Evolutionary conservation across 2,113 vertebrate genomes (phyloP).

Genomic region (Lucifuga dentata): DNA sequence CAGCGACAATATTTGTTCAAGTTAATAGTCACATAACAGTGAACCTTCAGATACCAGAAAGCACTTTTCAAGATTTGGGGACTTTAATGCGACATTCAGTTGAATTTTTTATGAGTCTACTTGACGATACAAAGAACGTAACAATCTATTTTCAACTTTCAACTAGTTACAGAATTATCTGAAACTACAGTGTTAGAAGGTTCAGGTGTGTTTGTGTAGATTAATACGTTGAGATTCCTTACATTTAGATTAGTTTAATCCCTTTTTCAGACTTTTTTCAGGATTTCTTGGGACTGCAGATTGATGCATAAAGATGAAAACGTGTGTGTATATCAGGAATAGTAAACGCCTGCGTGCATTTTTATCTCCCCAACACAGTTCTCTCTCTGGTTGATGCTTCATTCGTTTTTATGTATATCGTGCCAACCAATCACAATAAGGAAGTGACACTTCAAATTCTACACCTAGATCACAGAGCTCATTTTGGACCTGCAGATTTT

Average conservation of each 20-base stretch:
- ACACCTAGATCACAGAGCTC: too few species aligned
- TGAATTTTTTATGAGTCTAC: neutral
- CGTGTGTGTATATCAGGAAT: neutral
- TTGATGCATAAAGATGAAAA: conserved; percentile 14
- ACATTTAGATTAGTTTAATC: conserved; percentile 24
- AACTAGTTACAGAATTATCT: too few species aligned
- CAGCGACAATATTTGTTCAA: too few species aligned
- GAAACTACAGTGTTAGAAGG: too few species aligned
- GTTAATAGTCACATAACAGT: neutral
- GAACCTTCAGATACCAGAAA: neutral
- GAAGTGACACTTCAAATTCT: too few species aligned
- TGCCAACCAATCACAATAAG: too few species aligned
- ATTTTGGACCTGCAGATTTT: too few species aligned
- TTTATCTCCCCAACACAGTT: too few species aligned
- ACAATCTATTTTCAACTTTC: conserved; percentile 8
- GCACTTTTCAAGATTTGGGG: neutral
- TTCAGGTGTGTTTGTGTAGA: conserved; percentile 3
- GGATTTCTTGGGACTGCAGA: conserved; percentile 7
- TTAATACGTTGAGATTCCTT: neutral
- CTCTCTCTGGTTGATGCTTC: too few species aligned
- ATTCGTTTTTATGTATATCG: too few species aligned
- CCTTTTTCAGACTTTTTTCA: neutral
- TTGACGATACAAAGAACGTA: conserved; percentile 17
- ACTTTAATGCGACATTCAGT: neutral
- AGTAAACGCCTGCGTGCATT: too few species aligned